A percentile compares a stretch with the other conserved stretches of the same genome.
These are phyloP conservation scores for Notothenia rossii DNA, from an alignment of 2,113 vertebrate species.

Conservation along the genomic window DNA sequence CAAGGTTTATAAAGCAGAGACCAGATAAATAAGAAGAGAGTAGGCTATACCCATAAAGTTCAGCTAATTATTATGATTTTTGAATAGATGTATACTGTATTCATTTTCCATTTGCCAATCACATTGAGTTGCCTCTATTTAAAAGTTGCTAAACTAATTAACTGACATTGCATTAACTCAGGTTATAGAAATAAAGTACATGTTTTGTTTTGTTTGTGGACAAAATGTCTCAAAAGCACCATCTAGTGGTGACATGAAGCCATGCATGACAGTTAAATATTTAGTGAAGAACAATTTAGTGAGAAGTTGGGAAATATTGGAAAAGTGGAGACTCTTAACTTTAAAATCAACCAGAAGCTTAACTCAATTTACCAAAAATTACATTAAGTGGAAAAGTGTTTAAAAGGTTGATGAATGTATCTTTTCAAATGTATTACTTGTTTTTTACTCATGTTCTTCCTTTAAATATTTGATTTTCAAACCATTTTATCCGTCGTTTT, in stretches of 20 bases:
- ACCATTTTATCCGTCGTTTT: background rate
- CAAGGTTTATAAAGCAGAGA: background rate
- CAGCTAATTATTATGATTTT: too few relatives aligned
- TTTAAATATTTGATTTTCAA: background rate
- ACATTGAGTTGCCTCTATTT: background rate
- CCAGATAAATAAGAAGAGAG: background rate
- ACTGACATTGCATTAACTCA: background rate
- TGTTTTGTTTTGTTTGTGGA: background rate
- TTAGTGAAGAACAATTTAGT: background rate
- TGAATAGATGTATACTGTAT: too few relatives aligned
- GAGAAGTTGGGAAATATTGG: background rate
- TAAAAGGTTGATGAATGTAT: background rate
- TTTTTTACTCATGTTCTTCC: background rate
- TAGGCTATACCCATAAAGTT: background rate
- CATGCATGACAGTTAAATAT: background rate
- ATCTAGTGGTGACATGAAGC: conserved; percentile 38
- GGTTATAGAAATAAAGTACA: background rate
- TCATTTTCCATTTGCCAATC: background rate
- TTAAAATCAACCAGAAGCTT: background rate
- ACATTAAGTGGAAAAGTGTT: background rate
- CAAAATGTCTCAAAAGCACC: conserved; percentile 13
- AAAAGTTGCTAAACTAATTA: background rate
- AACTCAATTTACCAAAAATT: background rate
- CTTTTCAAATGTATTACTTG: too few relatives aligned
- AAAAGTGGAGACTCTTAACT: background rate